phyloP scores from a whole-genome alignment of 2,797 vertebrate genomes.

The Leptatherina wallacei region DNA sequence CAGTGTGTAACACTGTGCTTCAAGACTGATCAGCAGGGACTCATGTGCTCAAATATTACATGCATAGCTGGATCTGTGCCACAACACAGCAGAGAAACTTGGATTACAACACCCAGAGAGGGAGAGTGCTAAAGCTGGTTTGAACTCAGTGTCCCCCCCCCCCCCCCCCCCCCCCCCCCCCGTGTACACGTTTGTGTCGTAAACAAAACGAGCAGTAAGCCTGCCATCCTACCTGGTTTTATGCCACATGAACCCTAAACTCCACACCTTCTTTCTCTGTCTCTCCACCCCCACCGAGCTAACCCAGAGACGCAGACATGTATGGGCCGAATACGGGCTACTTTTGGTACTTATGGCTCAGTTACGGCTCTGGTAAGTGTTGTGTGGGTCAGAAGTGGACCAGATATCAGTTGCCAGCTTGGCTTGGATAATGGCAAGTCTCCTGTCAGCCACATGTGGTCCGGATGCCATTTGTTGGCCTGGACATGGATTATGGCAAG shows the following conservation, averaged over 20 bases:
- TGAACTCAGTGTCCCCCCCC: too few relatives aligned
- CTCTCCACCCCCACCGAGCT: not conserved
- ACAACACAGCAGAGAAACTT: not conserved
- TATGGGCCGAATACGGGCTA: not conserved
- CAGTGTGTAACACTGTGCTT: not conserved
- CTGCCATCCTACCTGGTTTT: not conserved
- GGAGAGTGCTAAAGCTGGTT: not conserved
- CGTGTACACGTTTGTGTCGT: too few relatives aligned
- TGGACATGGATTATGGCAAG: too few relatives aligned
- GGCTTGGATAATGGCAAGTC: too few relatives aligned
- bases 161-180: too few relatives aligned
- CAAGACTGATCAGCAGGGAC: not conserved
- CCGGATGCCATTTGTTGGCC: not conserved
- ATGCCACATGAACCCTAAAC: not conserved
- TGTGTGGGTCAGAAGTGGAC: too few relatives aligned
- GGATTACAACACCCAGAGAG: not conserved
- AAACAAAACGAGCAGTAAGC: not conserved
- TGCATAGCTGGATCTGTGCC: not conserved
- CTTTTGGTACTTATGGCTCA: not conserved
- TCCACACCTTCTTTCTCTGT: not conserved
- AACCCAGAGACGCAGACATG: not conserved
- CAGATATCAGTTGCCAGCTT: too few relatives aligned
- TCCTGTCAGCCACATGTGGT: too few relatives aligned
- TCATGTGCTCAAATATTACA: not conserved
- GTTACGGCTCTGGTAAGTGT: too few relatives aligned